Evolutionary conservation across 1,140 invertebrate genomes (phyloP), one percentile per base, ranked within the genome.

Genomic region (Plodia interpunctella): DNA sequence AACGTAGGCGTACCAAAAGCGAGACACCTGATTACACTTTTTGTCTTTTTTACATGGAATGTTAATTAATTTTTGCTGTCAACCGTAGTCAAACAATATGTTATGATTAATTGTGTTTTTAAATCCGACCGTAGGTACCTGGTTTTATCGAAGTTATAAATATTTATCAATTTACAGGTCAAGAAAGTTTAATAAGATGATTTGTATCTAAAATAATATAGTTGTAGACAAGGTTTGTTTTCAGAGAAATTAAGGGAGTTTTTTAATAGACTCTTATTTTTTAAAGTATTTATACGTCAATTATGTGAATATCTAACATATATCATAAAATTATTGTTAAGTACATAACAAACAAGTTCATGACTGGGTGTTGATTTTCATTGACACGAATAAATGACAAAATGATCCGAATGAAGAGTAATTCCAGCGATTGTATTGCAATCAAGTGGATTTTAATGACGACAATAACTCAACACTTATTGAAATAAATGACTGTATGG

Each of bases 21-120:
- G 68, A 72, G 76, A 79, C 77, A 81, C 75, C 76, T 80, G 68
- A 61, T 73, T 70, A 63, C 38, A 66, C 60, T 66, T 70, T 76
- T 75, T 73, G 75, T 74, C 44, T 65, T 55, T 69, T 25, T 65
- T 61, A 69, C 63, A 63, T 57, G 68, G 78, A 80, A 80, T 79
- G 72, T 80, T 80, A 81, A 85, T 83, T 85, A 85, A 85, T 81
- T 81, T 81, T 76, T 70, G 64, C 78, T 82, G 78, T 82, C 79
- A 79, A 76, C 74, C 70, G 70, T 74, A 77, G 70, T 79, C 80
- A 81, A 83, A 87, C 79, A 83, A 82, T 84, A 76, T 72, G 60
- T 78, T 79, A 84, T 87, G 82, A 88, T 87, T 85, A 87, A 87
- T 87, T 77, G 69, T 68, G 69, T 69, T 75, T 73, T 76, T 73